Evolutionary conservation across 2,888 invertebrate genomes (phyloP).

Genomic region (Ormyrus pomaceus): DNA sequence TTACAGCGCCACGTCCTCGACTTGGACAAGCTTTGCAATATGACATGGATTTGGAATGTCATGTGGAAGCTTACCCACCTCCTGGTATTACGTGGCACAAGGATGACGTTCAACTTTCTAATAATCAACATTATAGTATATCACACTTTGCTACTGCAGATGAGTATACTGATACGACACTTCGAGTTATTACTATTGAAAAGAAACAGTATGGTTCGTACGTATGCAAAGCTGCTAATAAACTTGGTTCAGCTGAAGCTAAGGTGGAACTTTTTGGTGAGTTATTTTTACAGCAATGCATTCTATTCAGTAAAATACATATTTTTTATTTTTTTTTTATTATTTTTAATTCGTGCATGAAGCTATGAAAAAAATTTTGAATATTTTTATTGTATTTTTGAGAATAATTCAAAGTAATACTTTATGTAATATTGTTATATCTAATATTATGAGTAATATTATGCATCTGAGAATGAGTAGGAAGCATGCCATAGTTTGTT

Average conservation of each 20-base stretch:
- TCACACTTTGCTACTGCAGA: conserved; percentile 95
- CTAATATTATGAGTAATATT: too few relatives aligned
- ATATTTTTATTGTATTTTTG: too few relatives aligned
- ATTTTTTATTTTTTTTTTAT: too few relatives aligned
- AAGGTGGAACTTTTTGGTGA: conserved; percentile 89
- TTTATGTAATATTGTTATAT: too few relatives aligned
- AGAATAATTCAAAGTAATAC: too few relatives aligned
- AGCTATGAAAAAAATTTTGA: too few relatives aligned
- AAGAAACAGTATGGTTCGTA: conserved; percentile 92
- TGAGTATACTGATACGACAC: conserved; percentile 93
- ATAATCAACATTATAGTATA: conserved; percentile 94
- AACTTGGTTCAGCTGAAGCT: conserved; percentile 88
- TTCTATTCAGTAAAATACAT: too few relatives aligned
- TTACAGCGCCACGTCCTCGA: conserved; percentile 88
- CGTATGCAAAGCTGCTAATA: conserved; percentile 92
- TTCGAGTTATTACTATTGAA: conserved; percentile 93
- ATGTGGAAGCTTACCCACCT: conserved; percentile 95
- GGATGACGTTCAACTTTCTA: conserved; percentile 87
- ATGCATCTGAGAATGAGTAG: conserved; percentile 59
- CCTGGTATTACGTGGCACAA: conserved; percentile 95
- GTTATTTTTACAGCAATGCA: conserved; percentile 63
- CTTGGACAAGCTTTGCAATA: conserved; percentile 93
- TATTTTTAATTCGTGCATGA: too few relatives aligned
- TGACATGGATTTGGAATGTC: conserved; percentile 96
- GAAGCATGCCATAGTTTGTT: conserved; percentile 71